Conservation (phyloP, 2,797 vertebrate species). For the Podargus strigoides region DNA sequence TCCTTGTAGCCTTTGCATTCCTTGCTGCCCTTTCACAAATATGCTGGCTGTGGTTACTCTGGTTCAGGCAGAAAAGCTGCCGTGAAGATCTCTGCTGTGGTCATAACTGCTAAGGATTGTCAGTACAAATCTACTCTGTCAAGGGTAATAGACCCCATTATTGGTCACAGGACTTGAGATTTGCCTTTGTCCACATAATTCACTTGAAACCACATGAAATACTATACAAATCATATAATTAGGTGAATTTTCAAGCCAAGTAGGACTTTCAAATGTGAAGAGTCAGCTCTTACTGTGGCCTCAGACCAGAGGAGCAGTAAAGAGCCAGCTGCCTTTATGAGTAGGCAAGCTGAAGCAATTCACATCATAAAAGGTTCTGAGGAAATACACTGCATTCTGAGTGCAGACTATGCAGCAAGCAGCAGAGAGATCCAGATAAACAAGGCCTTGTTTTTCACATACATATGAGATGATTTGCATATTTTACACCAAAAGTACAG, state of each 20-base stretch:
- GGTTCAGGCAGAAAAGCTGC: not conserved
- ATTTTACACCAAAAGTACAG: not conserved
- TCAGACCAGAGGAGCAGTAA: not conserved
- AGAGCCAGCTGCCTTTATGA: not conserved
- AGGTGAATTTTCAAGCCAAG: not conserved
- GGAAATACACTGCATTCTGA: not conserved
- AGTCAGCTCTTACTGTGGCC: not conserved
- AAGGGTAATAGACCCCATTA: not conserved
- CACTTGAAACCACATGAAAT: not conserved
- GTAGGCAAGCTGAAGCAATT: not conserved
- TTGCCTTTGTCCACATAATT: not conserved
- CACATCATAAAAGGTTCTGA: not conserved
- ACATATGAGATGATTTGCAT: rapidly evolving
- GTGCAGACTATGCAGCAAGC: not conserved
- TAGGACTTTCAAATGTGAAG: not conserved
- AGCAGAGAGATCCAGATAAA: not conserved
- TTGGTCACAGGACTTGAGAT: not conserved
- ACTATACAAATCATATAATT: not conserved
- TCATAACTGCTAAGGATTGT: not conserved
- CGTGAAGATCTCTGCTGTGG: not conserved
- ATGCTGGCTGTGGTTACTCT: not conserved
- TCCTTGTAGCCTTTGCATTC: not conserved
- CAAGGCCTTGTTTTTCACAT: not conserved
- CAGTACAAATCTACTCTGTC: not conserved
- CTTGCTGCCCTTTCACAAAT: not conserved